A percentile compares a stretch with the other conserved stretches of the same genome.
Conservation (phyloP, 1,140 invertebrate genomes). For the Melipona quadrifasciata region DNA sequence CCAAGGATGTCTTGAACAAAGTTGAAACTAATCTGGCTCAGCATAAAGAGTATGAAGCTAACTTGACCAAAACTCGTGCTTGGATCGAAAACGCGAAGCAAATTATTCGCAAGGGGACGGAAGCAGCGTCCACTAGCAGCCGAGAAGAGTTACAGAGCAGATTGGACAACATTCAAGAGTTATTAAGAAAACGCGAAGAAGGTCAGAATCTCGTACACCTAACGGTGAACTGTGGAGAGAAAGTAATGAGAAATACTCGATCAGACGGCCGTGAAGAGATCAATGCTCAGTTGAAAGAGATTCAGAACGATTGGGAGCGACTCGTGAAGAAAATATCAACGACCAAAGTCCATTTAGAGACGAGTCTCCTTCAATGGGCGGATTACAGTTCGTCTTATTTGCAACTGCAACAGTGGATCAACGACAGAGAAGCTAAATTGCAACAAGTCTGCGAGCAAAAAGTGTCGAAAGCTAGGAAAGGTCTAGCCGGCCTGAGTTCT, state of each 20-base stretch:
- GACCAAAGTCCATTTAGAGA: conserved; percentile 95
- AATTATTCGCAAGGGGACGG: conserved; percentile 90
- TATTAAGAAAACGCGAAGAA: conserved; percentile 92
- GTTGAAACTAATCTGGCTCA: conserved; percentile 95
- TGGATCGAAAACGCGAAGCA: conserved; percentile 96
- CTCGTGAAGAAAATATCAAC: conserved; percentile 95
- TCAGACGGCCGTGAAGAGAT: conserved; percentile 95
- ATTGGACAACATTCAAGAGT: conserved; percentile 91
- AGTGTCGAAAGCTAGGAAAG: conserved; percentile 89
- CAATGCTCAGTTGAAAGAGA: conserved; percentile 92
- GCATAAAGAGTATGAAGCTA: conserved; percentile 92
- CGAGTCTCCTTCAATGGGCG: conserved; percentile 96
- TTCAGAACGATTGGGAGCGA: conserved; percentile 96
- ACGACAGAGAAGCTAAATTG: conserved; percentile 95
- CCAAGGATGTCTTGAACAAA: conserved; percentile 96
- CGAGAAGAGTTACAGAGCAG: conserved; percentile 92
- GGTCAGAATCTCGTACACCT: conserved; percentile 94
- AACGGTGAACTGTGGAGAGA: conserved; percentile 96
- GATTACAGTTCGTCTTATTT: conserved; percentile 96
- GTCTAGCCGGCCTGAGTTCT: conserved; percentile 88
- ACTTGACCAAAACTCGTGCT: conserved; percentile 89
- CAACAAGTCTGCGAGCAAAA: conserved; percentile 95
- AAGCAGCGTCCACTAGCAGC: conserved; percentile 89
- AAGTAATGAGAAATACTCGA: conserved; percentile 92
- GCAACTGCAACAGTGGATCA: conserved; percentile 97